phyloP scores from a whole-genome alignment of 2,888 invertebrate species.

The Seladonia tumulorum region DNA sequence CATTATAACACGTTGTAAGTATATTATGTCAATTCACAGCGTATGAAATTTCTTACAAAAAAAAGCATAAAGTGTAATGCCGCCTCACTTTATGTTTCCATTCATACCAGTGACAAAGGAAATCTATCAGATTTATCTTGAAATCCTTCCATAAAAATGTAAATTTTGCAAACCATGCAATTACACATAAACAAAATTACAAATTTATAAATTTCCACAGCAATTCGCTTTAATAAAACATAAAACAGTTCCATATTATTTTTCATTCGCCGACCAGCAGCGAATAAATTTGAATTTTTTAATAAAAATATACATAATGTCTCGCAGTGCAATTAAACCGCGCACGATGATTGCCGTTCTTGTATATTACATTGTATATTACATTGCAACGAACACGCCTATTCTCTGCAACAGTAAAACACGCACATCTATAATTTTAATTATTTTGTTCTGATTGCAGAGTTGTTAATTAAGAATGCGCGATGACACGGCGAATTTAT shows the following conservation, averaged over 20 bases:
- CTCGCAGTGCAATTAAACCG: not conserved
- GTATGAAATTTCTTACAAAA: not conserved
- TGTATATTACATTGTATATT: not conserved
- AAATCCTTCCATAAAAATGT: not conserved
- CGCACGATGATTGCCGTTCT: not conserved
- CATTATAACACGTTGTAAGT: not conserved
- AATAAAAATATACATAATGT: not conserved
- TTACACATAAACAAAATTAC: not conserved
- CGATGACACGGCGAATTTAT: conserved; percentile 83
- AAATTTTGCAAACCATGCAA: not conserved
- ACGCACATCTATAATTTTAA: not conserved
- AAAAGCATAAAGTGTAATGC: not conserved
- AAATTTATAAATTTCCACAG: not conserved
- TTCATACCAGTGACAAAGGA: not conserved
- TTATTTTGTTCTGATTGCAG: conserved; percentile 70
- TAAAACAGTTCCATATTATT: not conserved
- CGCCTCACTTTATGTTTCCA: not conserved
- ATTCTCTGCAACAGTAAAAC: not conserved
- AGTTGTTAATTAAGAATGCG: conserved; percentile 83
- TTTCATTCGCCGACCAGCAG: not conserved
- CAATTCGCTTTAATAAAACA: not conserved
- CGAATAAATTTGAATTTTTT: not conserved
- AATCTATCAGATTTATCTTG: not conserved
- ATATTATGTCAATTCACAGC: not conserved
- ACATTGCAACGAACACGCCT: not conserved